Conservation (phyloP, 2,888 invertebrate species). For the Aporophyla nigra region DNA sequence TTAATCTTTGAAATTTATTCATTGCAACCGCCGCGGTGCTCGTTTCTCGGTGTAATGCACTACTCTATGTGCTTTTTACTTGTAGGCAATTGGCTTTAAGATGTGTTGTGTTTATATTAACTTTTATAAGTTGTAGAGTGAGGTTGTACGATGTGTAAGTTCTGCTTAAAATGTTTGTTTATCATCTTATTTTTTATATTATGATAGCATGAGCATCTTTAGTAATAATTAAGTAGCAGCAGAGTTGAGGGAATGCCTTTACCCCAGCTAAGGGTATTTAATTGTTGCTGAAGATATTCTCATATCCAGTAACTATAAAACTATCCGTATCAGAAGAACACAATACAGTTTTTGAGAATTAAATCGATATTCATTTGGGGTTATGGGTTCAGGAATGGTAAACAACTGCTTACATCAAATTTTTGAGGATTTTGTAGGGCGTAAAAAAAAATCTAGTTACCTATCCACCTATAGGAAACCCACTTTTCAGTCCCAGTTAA, state of each 20-base stretch:
- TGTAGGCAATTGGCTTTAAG: constrained; percentile 52
- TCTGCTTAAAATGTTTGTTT: constrained; percentile 9
- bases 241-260: background rate
- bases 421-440: background rate
- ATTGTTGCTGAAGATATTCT: background rate
- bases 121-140: constrained; percentile 1
- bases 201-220: too few species aligned
- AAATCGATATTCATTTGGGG: too few species aligned
- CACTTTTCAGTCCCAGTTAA: too few species aligned
- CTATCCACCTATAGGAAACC: too few species aligned
- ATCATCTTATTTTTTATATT: background rate
- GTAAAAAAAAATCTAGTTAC: too few species aligned
- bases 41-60: constrained; percentile 61
- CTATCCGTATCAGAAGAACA: background rate
- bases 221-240: too few species aligned
- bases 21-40: constrained; percentile 67
- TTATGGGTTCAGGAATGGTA: background rate
- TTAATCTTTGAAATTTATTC: constrained; percentile 83
- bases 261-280: background rate
- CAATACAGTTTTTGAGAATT: background rate
- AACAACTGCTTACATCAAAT: background rate
- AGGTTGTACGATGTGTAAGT: background rate
- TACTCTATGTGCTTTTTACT: constrained; percentile 44
- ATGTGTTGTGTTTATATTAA: constrained; percentile 39
- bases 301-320: background rate